Evolutionary conservation across 2,888 invertebrate genomes (phyloP), one percentile per base, ranked within the genome.

Genomic region (Gastrophysa polygoni): DNA sequence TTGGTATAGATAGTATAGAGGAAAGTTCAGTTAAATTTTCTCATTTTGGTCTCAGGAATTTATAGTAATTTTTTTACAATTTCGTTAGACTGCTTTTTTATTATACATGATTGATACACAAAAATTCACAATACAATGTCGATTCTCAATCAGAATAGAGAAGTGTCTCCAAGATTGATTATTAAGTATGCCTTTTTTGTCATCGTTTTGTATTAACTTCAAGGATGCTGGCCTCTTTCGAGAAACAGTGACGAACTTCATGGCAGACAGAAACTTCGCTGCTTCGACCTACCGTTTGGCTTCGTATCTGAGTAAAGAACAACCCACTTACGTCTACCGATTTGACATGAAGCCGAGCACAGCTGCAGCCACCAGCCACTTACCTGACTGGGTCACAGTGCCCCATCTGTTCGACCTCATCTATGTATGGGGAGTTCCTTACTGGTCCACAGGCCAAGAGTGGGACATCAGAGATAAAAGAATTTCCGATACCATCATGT

Each of bases 371-470:
- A 85, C 86, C 48, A 86, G 87, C 28, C 88, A 88, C 54, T 84
- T 92, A 21, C 90, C 92, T 0, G 87, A 87, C 48, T 93, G 93
- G 92, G 87, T 91, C 0, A 87, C 88, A 16, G 92, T 93, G 0
- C 92, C 93, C 0, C 92, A 93, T 77, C 88, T 91, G 78, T 92
- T 89, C 70, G 93, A 93, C 78, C 84, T 93, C 66, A 89, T 92
- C 51, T 92, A 91, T 76, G 86, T 91, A 5, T 93, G 92, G 86
- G 93, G 93, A 0, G 84, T 93, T 73, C 93, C 93, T 0, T 88
- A 91, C 78, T 87, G 90, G 84, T 83, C 85, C 67, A 85, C 86
- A 67, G 82, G 85, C 54, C 83, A 84, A 28, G 88, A 87, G 73
- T 93, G 93, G 93, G 90, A 91, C 73, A 84, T 85, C 56, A 85